Base-by-base conservation (phyloP, 2,113 vertebrate genomes). In the Barnardius zonarius region DNA sequence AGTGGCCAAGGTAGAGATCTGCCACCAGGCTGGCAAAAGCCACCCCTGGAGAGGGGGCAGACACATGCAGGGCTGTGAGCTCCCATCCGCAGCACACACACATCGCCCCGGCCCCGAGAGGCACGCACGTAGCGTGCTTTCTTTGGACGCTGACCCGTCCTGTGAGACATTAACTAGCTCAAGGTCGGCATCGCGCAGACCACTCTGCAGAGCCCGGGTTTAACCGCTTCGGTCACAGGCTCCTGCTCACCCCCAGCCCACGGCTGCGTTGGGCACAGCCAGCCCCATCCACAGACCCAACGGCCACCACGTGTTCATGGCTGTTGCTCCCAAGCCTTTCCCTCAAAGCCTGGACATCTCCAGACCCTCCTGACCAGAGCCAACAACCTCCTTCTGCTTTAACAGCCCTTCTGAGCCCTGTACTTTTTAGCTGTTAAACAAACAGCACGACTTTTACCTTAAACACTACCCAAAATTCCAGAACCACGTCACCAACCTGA, bases 291-390 rank as follows among this genome's bases (percentile, higher is more conserved):
- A 4, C 51, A 46, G 37, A 7, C 49, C 22, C 43, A 10, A 2
- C 13, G 2, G 2, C 5, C 5, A 20, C 1, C 28, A 2, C 31
- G 0, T 0, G 11, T 1, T 13, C 1, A 0, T 0, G 15, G 24
- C 30, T 8, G 2, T 2, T 0, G 1, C 55, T 46, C 28, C 74
- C 28, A 41, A 44, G 31, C 41, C 87, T 2, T 19, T 25, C 39
- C 59, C 48, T 49, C n/a, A 5, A 28, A 46, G 13, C 5, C 13
- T 33, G 0, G 2, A 2, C 23, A 10, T 7, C 54, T 28, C 62
- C 31, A 2, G 9, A 30, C n/a, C 48, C 70, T 19, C 59, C 67
- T 5, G 62, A 16, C 22, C 7, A 20, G 63, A 59, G 7, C 17
- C 6, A 67, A 55, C 46, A 64, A 5, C 73, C 86, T 67, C 59